Base-by-base conservation (phyloP, 2,797 vertebrate genomes). In the Oophaga sylvatica region DNA sequence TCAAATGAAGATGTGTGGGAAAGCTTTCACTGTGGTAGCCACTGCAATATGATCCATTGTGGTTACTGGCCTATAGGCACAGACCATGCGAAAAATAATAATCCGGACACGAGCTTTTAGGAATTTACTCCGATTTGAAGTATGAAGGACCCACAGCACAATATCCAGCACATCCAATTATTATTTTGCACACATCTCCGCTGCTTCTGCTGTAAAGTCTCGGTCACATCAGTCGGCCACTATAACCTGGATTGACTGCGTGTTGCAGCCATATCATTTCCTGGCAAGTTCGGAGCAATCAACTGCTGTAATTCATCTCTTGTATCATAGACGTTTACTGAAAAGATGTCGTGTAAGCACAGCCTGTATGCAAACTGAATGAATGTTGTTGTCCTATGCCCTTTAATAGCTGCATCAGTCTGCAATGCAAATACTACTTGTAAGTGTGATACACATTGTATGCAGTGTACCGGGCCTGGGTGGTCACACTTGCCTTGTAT, bases 371-470 rank as follows among this genome's bases (percentile, higher is more conserved):
- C 87, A 78, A 77, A 83, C 79, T 35, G 63, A 78, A 73, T 80
- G 67, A 62, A 80, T 87, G 87, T 65, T 59, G 63, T 71, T 63
- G 73, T 75, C n/a, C 41, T 83, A 83, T 73, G 80, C 80, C 80
- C 84, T 81, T 62, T 80, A 79, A 87, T 86, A 79, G 84, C 88
- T 83, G 88, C 88, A 86, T 86, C 84, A 71, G 84, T 83, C 88
- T 79, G 84, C 80, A 83, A 79, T 83, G 84, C 75, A 88, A 81
- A 76, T 83, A 60, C 76, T 85, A 84, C 83, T 56, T 84, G 12
- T 70, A 57, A 35, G 73, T 68, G 53, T 45, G 48, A 79, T 80
- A 22, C 41, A 77, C 68, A 71, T 45, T 75, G 59, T 81, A 80
- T 81, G 59, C 35, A 31, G 41, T 41, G 22, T 57, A 83, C n/a